Conservation (phyloP, 2,888 invertebrate species). For the Latrodectus hesperus region DNA sequence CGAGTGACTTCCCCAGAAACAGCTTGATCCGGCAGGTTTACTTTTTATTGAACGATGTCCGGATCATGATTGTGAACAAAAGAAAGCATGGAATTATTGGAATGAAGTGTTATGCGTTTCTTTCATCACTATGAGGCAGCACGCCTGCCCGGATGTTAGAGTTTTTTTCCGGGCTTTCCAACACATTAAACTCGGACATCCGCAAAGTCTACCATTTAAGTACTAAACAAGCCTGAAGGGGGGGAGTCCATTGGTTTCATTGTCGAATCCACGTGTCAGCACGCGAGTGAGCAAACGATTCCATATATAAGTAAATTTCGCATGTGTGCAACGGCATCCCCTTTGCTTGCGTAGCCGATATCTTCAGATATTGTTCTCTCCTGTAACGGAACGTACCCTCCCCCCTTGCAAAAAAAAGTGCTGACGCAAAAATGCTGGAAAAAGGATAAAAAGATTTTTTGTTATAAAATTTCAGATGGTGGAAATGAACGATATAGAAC, state of each 20-base stretch:
- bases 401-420: not conserved
- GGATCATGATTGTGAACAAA: not conserved
- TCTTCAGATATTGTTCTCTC: constrained; percentile 8
- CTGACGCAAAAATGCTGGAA: not conserved
- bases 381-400: constrained; percentile 10
- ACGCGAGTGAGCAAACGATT: constrained; percentile 14
- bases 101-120: not conserved
- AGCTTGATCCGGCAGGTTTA: constrained; percentile 2
- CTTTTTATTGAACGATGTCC: not conserved
- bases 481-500: constrained; percentile 19
- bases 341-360: not conserved
- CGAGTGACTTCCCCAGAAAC: not conserved
- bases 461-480: constrained; percentile 2
- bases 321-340: constrained; percentile 1
- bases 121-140: not conserved
- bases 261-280: constrained; percentile 13
- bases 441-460: not conserved
- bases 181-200: constrained; percentile 49
- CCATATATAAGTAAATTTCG: constrained; percentile 2
- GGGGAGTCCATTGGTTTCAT: not conserved
- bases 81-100: not conserved
- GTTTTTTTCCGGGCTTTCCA: constrained; percentile 26
- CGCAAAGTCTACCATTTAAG: constrained; percentile 6
- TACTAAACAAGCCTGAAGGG: not conserved
- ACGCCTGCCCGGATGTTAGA: not conserved